Evolutionary conservation across 2,888 invertebrate genomes (phyloP), one percentile per base, ranked within the genome.

Genomic region (Parascotia fuliginaria): DNA sequence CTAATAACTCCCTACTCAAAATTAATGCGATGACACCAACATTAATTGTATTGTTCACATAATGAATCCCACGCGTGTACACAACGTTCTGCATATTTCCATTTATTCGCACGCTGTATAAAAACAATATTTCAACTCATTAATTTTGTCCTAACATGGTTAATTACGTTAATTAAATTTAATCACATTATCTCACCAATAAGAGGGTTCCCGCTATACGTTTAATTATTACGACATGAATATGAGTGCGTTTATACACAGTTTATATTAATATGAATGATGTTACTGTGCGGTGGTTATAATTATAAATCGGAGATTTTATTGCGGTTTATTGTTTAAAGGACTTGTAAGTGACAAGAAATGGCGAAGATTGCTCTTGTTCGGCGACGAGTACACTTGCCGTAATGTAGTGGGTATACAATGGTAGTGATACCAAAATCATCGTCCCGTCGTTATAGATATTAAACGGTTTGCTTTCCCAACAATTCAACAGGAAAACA

Each of bases 131-230:
- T 49, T 65, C 43, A 46, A 28, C 57, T 64, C 51, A 64, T 70
- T 64, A 55, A 63, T 66, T 64, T 60, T 50, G 41, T 59, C 41
- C 31, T 60, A 50, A 55, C 48, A 47, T 42, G 45, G 60, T 67
- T 75, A 68, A 75, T 77, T 65, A 74, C 50, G 45, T 69, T 70
- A 70, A 79, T 79, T 77, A 63, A 65, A 69, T 70, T 70, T 65
- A 67, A 74, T 71, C 69, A 70, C 71, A 74, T 70, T 63, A 73
- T 67, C 67, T 58, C 57, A 24, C 60, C 55, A 59, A 66, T 67
- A 65, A 70, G 59, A 68, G 68, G 63, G 59, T 49, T 63, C 58
- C 63, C 65, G 47, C 41, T 58, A 46, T 50, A 57, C 55, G 58
- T 66, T 71, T 69, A 59, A 74, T 71, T 74, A 73, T 55, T 62